A percentile compares a stretch with the other conserved stretches of the same genome.
phyloP scores from a whole-genome alignment of 2,888 invertebrate genomes.

The Diarsia dahlii region DNA sequence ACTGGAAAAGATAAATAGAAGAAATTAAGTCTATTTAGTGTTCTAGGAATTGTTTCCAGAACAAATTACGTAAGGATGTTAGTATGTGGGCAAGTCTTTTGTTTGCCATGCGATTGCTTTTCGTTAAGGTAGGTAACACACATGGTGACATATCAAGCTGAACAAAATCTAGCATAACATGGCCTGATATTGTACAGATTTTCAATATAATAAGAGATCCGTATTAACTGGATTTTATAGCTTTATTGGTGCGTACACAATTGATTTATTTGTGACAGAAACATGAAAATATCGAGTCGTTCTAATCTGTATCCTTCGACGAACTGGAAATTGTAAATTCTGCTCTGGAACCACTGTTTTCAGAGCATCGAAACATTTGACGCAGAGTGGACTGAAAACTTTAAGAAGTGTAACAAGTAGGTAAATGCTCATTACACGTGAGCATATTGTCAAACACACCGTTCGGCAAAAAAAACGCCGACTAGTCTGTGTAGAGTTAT shows the following conservation, averaged over 20 bases:
- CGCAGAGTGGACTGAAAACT: background rate
- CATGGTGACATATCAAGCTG: no score
- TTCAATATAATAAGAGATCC: no score
- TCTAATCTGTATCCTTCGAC: background rate
- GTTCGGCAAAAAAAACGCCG: no score
- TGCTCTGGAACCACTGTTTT: background rate
- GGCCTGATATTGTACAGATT: no score
- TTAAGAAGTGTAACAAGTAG: background rate
- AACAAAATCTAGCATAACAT: no score
- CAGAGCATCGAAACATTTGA: background rate
- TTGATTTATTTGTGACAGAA: background rate
- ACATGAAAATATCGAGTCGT: background rate
- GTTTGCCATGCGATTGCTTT: constrained; percentile 30
- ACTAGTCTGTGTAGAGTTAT: no score
- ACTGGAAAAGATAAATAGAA: constrained; percentile 55
- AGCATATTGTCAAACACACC: background rate
- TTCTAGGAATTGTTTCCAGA: constrained; percentile 40
- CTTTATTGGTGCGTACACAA: no score
- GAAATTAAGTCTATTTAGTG: constrained; percentile 57
- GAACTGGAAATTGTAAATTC: background rate
- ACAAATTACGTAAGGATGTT: constrained; percentile 50
- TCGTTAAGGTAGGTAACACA: constrained; percentile 19
- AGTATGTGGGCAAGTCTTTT: constrained; percentile 46
- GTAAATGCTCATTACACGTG: background rate
- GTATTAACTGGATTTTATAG: no score